Percentiles rank a stretch among this genome's conserved stretches.
phyloP scores from a whole-genome alignment of 2,797 vertebrate genomes.

The Brachyalestes nurse region DNA sequence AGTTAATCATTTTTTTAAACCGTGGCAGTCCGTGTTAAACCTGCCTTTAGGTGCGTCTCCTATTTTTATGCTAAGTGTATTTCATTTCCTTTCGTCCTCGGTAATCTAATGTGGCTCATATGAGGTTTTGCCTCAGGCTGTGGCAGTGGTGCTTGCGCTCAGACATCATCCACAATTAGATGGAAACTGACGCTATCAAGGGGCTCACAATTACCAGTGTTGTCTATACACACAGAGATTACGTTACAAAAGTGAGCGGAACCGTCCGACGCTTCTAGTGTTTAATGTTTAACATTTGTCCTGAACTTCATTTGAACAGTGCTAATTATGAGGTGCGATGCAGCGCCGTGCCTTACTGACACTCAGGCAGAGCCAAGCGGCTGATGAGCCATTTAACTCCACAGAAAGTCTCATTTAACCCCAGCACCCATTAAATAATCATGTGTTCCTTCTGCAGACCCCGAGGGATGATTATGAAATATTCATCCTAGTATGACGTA shows the following conservation, averaged over 20 bases:
- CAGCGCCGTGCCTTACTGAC: slow-evolving; percentile 26
- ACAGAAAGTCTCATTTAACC: slow-evolving; percentile 53
- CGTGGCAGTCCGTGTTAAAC: neutral
- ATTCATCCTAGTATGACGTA: slow-evolving; percentile 46
- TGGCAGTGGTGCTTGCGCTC: slow-evolving; percentile 30
- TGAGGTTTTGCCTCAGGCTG: slow-evolving; percentile 24
- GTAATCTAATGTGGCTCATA: slow-evolving; percentile 9
- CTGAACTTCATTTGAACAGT: neutral
- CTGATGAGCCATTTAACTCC: slow-evolving; percentile 47
- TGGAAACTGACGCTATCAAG: slow-evolving; percentile 26
- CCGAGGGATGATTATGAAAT: slow-evolving; percentile 54
- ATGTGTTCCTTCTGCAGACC: slow-evolving; percentile 45
- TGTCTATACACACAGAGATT: slow-evolving; percentile 36
- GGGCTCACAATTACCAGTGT: slow-evolving; percentile 24
- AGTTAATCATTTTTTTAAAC: neutral
- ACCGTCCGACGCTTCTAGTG: neutral
- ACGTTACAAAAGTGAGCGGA: slow-evolving; percentile 15
- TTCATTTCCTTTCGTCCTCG: slow-evolving; percentile 18
- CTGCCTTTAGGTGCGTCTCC: neutral
- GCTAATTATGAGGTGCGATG: slow-evolving; percentile 12
- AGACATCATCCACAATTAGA: slow-evolving; percentile 39
- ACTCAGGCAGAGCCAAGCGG: slow-evolving; percentile 24
- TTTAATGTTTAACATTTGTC: neutral
- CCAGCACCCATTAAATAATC: slow-evolving; percentile 56
- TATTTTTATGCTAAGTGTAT: slow-evolving; percentile 31